phyloP scores from a whole-genome alignment of 2,888 invertebrate species.

The Clivina fossor region DNA sequence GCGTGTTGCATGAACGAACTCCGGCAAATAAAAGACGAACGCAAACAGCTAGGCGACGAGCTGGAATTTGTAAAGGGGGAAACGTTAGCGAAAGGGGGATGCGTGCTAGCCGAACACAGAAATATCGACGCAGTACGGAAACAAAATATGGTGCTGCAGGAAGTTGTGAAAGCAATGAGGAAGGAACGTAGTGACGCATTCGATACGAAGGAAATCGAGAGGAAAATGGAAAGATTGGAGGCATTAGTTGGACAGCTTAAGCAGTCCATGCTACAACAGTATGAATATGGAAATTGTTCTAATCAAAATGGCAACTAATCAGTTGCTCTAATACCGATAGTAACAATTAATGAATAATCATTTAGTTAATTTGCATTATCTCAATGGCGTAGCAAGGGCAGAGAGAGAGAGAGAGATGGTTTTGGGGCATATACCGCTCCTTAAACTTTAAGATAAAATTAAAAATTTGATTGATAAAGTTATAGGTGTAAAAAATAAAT shows the following conservation, averaged over 20 bases:
- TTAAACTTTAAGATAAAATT: no score
- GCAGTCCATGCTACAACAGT: constrained; percentile 4
- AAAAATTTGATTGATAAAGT: no score
- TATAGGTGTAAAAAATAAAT: no score
- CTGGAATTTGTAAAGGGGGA: constrained; percentile 13
- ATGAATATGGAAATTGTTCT: background rate
- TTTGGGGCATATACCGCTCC: no score
- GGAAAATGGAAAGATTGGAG: constrained; percentile 38
- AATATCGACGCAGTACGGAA: constrained; percentile 35
- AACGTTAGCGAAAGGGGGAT: background rate
- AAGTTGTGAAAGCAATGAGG: constrained; percentile 41
- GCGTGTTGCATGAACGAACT: constrained; percentile 7
- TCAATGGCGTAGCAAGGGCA: no score
- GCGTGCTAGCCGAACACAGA: constrained; percentile 32
- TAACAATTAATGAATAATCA: no score
- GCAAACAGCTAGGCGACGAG: constrained; percentile 19
- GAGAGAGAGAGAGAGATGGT: no score
- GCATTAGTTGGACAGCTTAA: constrained; percentile 32
- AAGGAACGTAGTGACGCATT: constrained; percentile 33
- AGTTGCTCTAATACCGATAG: no score
- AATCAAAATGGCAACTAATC: no score
- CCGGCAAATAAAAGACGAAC: constrained; percentile 20
- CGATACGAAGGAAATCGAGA: constrained; percentile 29
- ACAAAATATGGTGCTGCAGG: constrained; percentile 39
- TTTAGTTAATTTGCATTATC: no score